Conservation (phyloP, 1,140 invertebrate genomes). For the Akabosia matsudoensis region DNA sequence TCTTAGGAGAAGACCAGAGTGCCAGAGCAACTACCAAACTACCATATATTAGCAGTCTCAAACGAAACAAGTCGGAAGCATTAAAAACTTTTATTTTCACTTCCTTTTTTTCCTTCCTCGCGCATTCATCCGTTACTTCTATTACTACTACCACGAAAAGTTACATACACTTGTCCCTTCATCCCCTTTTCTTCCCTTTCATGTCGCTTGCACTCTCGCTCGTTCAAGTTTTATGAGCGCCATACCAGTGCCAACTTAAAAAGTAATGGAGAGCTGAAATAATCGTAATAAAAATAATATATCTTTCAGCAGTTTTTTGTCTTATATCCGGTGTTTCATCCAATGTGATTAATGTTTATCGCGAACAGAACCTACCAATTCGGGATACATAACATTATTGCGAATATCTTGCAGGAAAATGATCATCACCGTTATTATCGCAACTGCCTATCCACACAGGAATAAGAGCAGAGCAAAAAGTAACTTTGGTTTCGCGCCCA, state of each 20-base stretch:
- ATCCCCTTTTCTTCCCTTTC: too few relatives aligned
- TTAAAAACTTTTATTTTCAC: slow-evolving; percentile 5
- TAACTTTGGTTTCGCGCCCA: too few relatives aligned
- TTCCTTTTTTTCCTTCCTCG: background rate
- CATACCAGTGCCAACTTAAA: background rate
- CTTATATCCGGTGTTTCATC: background rate
- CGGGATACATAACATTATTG: too few relatives aligned
- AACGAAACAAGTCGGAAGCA: slow-evolving; percentile 1
- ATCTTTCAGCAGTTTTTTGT: background rate
- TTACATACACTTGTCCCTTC: too few relatives aligned
- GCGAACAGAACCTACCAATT: too few relatives aligned
- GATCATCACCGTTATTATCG: background rate
- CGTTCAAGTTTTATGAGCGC: too few relatives aligned
- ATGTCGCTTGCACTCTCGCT: too few relatives aligned
- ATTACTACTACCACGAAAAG: too few relatives aligned
- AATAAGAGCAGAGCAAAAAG: background rate
- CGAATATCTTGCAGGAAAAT: too few relatives aligned
- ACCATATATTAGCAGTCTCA: background rate
- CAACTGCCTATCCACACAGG: too few relatives aligned
- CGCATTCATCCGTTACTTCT: background rate
- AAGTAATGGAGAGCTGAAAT: background rate
- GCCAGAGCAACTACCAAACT: too few relatives aligned
- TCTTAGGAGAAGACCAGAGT: too few relatives aligned
- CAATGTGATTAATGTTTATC: background rate
- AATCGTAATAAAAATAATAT: background rate